These are phyloP conservation scores for Morus bassanus DNA, from an alignment of 2,797 vertebrate species.

Conservation along the genomic window DNA sequence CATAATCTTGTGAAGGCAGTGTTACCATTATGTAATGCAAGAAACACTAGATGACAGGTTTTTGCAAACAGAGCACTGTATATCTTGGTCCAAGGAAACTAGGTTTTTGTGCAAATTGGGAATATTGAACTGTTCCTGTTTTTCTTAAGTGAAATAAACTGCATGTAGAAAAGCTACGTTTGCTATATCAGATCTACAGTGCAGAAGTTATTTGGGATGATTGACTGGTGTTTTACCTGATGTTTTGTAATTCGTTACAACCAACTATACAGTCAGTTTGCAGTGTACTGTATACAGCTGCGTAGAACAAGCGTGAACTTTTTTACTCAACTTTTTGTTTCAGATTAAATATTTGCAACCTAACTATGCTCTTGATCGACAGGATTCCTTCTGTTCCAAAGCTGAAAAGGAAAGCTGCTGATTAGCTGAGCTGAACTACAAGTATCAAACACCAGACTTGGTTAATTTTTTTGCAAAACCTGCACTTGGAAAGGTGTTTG, in stretches of 20 bases:
- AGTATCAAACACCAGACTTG: background rate
- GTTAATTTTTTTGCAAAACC: background rate
- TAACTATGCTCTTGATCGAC: background rate
- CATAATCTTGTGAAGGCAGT: background rate
- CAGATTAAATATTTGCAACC: background rate
- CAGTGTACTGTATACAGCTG: background rate
- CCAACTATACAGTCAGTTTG: background rate
- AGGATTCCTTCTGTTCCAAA: background rate
- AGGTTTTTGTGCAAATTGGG: background rate
- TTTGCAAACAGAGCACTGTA: background rate
- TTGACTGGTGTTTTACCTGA: background rate
- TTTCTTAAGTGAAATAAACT: background rate
- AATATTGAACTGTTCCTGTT: background rate
- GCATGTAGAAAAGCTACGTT: background rate
- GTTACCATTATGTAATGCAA: background rate
- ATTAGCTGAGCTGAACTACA: background rate
- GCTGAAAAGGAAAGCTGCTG: background rate
- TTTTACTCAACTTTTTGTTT: background rate
- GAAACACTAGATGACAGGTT: background rate
- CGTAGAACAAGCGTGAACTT: background rate
- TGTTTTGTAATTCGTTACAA: background rate
- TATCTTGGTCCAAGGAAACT: background rate
- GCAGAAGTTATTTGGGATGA: background rate
- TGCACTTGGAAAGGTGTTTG: background rate
- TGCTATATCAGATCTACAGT: background rate